Evolutionary conservation across 2,888 invertebrate species (phyloP), one percentile per base, ranked within the genome.

Genomic region (Dynastes tityus): DNA sequence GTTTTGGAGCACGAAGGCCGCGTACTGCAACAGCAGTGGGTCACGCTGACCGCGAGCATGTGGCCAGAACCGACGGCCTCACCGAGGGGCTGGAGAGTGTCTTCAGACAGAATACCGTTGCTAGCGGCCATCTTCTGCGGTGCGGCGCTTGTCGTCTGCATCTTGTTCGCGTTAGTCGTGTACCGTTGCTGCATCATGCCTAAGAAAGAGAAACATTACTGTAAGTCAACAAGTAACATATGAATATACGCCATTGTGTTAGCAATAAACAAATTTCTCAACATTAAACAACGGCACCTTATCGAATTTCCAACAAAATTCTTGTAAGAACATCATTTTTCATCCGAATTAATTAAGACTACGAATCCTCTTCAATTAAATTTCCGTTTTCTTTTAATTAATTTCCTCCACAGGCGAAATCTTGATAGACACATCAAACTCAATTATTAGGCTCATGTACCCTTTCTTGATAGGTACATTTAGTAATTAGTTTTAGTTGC

Each of bases 121-220:
- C 84, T 90, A 82, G 89, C 89, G 58, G 90, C 89, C 78, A 88
- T 90, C 53, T 90, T 90, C 82, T 89, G 89, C 83, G 90, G 90
- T 29, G 92, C 92, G 80, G 92, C 93, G 81, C 90, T 93, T 84
- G 91, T 93, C 84, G 92, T 93, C 84, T 92, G 93, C 85, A 88
- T 92, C 84, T 90, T 93, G 87, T 90, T 92, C 87, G 91, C 92
- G 83, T 89, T 92, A 86, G 89, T 93, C 85, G 90, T 93, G 85
- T 93, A 93, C 89, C 91, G 92, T 88, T 93, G 93, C 88, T 93
- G 93, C 90, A 91, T 92, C 87, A 92, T 93, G 91, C 93, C 93
- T 84, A 91, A 92, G 82, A 91, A 92, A 86, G 92, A 93, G 88
- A 93, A 93, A 89, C 92, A 93, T 81, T 92, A 92, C 86, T 92